phyloP scores from a whole-genome alignment of 1,140 invertebrate species.

The Lepeophtheirus salmonis region DNA sequence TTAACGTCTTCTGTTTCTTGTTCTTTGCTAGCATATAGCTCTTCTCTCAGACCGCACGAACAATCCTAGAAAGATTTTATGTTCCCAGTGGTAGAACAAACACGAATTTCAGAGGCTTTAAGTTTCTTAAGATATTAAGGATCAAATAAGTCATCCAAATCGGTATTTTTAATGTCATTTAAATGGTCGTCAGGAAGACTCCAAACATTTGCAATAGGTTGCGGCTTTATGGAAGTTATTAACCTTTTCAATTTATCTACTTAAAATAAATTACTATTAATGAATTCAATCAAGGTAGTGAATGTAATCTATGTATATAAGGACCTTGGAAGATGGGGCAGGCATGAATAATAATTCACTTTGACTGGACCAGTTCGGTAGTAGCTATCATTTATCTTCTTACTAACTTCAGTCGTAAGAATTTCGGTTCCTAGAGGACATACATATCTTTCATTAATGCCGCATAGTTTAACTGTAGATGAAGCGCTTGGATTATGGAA shows the following conservation, averaged over 20 bases:
- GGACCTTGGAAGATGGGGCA: background rate
- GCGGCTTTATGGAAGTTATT: too few relatives aligned
- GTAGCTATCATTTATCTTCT: too few relatives aligned
- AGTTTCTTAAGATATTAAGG: background rate
- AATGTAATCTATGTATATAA: background rate
- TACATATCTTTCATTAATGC: background rate
- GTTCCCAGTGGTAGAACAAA: conserved; percentile 73
- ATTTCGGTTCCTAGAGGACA: too few relatives aligned
- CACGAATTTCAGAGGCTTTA: conserved; percentile 25
- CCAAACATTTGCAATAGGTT: background rate
- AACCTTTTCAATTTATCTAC: background rate
- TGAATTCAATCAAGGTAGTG: background rate
- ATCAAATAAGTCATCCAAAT: background rate
- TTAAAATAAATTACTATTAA: background rate
- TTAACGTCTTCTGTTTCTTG: conserved; percentile 32
- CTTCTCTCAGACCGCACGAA: conserved; percentile 86
- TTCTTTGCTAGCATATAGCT: conserved; percentile 39
- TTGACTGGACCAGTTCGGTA: too few relatives aligned
- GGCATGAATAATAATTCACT: background rate
- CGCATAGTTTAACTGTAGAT: conserved; percentile 7
- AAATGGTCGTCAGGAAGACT: background rate
- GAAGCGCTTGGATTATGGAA: background rate
- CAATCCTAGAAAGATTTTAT: conserved; percentile 96
- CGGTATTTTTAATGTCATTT: background rate
- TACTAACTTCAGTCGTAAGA: too few relatives aligned